A percentile compares a stretch with the other conserved stretches of the same genome.
phyloP scores from a whole-genome alignment of 2,113 vertebrate species.

The Pantherophis guttatus region DNA sequence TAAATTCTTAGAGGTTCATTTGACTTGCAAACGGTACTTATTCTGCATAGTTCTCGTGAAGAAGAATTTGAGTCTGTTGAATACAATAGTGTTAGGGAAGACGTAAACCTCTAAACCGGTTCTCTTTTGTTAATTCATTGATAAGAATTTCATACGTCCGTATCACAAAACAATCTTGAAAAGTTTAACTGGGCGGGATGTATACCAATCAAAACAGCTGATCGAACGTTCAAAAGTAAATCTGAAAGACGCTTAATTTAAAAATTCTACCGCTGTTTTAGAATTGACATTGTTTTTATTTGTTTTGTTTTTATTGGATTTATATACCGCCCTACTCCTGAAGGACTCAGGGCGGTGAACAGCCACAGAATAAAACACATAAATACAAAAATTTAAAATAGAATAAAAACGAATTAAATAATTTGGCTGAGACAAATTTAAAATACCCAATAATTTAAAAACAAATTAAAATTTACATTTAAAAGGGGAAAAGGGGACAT shows the following conservation, averaged over 20 bases:
- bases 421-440: no score
- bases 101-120: conserved; percentile 20
- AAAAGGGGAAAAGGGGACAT: no score
- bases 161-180: conserved; percentile 23
- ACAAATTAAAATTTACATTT: no score
- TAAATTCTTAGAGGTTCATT: conserved; percentile 50
- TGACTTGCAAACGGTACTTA: conserved; percentile 42
- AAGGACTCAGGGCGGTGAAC: no score
- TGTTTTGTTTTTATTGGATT: no score
- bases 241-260: not conserved
- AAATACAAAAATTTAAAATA: no score
- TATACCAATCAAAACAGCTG: not conserved
- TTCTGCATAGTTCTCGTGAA: conserved; percentile 38
- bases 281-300: not conserved
- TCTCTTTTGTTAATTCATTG: not conserved
- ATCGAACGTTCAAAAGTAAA: not conserved
- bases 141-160: not conserved
- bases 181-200: not conserved
- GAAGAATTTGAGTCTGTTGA: conserved; percentile 38
- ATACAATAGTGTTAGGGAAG: conserved; percentile 24
- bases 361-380: no score
- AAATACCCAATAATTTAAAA: no score
- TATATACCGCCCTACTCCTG: no score
- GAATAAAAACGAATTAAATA: no score
- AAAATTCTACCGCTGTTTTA: not conserved